Base-by-base conservation (phyloP, 1,140 invertebrate species). In the Andricus grossulariae region DNA sequence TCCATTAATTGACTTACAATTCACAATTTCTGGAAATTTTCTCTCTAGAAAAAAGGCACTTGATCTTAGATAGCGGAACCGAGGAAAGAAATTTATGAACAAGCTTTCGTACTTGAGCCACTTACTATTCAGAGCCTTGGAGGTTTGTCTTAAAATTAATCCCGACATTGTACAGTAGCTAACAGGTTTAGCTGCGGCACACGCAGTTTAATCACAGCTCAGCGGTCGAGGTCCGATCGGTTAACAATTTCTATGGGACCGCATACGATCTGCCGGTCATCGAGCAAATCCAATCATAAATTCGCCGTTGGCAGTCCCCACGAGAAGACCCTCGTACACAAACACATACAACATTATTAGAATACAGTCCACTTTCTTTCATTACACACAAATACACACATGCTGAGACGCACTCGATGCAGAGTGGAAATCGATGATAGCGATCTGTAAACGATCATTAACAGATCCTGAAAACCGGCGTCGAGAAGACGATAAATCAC, bases 381-480 rank as follows among this genome's bases (percentile, higher is more conserved):
- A 54, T 18, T 18, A 54, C 18, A 54, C 16, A 54, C 74, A 70
- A 18, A 15, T 16, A 19, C 21, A 72, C 55, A 49, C 55, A 72
- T 49, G 52, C 39, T 51, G 60, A 49, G 15, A 57, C 21, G 21
- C 25, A 70, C 60, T 66, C 60, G 32, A 75, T 73, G 74, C 57
- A 72, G 79, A 75, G 32, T 66, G 32, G 32, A 25, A 66, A 32
- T 83, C 73, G 75, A 55, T 51, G 80, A 84, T 84, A 81, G 74
- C 50, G 81, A 85, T 84, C 73, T 73, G 79, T 77, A 70, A 80
- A 80, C 71, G 83, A 80, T 85, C 84, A 80, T 85, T 85, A 85
- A 74, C 71, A 50, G 77, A 83, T 76, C 79, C 73, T 76, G 80
- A 80, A 80, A 75, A 66, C 51, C 71, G 52, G 60, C 66, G 55